Evolutionary conservation across 2,888 invertebrate genomes (phyloP).

Genomic region (Xanthia togata): DNA sequence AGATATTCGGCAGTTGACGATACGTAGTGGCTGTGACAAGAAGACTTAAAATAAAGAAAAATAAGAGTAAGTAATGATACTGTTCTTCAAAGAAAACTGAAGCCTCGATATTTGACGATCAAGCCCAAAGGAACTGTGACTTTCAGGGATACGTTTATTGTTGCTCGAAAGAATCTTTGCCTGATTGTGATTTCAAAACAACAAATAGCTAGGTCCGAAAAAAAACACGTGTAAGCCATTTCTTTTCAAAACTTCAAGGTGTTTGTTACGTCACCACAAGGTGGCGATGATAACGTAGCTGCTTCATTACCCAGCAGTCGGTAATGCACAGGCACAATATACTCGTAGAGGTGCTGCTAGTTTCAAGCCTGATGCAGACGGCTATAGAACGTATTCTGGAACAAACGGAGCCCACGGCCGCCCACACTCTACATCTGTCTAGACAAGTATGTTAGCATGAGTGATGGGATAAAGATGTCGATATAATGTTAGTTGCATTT

Average conservation of each 20-base stretch:
- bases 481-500: neutral
- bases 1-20: too few species aligned
- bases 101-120: neutral
- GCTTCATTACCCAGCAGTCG: slow-evolving; percentile 42
- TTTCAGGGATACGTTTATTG: neutral
- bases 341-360: slow-evolving; percentile 57
- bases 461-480: slow-evolving; percentile 32
- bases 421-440: slow-evolving; percentile 38
- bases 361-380: slow-evolving; percentile 55
- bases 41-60: too few species aligned
- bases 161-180: neutral
- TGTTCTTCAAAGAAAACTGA: neutral
- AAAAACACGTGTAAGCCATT: neutral
- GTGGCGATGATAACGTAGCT: slow-evolving; percentile 6
- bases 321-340: slow-evolving; percentile 52
- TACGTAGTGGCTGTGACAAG: too few species aligned
- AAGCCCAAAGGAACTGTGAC: neutral
- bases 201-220: neutral
- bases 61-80: neutral
- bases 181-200: neutral
- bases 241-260: slow-evolving; percentile 9
- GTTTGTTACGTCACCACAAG: slow-evolving; percentile 26
- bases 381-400: slow-evolving; percentile 48
- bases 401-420: slow-evolving; percentile 48
- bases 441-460: slow-evolving; percentile 46